Evolutionary conservation across 2,797 vertebrate species (phyloP).

Genomic region (Anisognathus igniventris): DNA sequence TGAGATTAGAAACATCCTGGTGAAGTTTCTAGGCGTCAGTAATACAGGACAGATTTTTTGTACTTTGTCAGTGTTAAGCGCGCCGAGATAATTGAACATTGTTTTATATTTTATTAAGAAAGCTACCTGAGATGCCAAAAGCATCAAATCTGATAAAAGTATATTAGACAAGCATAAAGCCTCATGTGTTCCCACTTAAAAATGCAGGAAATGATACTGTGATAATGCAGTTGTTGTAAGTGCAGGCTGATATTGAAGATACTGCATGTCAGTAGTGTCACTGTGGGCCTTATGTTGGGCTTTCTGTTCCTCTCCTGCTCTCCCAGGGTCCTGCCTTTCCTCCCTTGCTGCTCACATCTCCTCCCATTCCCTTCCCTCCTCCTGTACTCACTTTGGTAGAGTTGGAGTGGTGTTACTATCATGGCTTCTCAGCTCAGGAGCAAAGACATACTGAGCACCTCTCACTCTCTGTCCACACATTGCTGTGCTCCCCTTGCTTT

Average conservation of each 20-base stretch:
- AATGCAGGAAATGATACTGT: neutral
- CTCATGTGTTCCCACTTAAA: neutral
- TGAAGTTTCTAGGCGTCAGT: neutral
- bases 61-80: neutral
- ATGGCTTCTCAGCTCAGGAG: neutral
- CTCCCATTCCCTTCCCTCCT: no score
- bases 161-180: neutral
- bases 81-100: neutral
- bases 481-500: neutral
- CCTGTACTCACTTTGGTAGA: neutral
- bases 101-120: neutral
- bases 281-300: neutral
- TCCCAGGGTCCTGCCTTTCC: neutral
- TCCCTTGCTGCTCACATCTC: neutral
- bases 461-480: neutral
- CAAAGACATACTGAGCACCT: neutral
- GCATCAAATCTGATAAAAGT: neutral
- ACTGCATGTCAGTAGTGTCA: neutral
- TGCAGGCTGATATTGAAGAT: neutral
- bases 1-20: neutral
- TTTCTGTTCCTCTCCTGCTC: neutral
- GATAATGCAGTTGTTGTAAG: neutral
- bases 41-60: neutral
- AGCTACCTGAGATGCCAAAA: neutral
- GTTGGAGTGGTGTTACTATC: neutral